Evolutionary conservation across 1,140 invertebrate genomes (phyloP).

Genomic region (Eupristina koningsbergeri): DNA sequence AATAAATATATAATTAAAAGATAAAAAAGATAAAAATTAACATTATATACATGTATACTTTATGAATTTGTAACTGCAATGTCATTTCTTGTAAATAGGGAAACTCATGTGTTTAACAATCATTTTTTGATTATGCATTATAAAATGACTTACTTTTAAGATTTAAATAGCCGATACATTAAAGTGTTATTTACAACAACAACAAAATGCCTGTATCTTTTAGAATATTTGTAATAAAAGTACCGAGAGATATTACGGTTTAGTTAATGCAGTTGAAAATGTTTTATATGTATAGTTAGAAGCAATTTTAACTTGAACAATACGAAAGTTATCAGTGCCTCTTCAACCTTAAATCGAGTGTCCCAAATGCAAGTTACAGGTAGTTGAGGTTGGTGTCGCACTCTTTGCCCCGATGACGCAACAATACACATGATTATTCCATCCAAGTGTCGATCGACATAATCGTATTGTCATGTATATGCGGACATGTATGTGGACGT

Average conservation of each 20-base stretch:
- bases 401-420: not conserved
- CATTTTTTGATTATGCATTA: too few relatives aligned
- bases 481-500: not conserved
- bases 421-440: not conserved
- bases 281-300: not conserved
- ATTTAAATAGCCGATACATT: not conserved
- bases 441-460: not conserved
- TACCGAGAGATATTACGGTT: not conserved
- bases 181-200: not conserved
- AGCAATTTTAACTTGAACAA: not conserved
- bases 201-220: not conserved
- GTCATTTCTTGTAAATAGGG: too few relatives aligned
- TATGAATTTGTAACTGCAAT: too few relatives aligned
- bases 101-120: too few relatives aligned
- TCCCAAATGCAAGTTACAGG: not conserved
- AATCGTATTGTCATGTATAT: constrained; percentile 34
- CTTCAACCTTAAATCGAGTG: not conserved
- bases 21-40: too few relatives aligned
- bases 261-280: not conserved
- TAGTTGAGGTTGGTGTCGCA: not conserved
- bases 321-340: not conserved
- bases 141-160: too few relatives aligned
- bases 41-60: too few relatives aligned
- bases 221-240: not conserved
- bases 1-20: too few relatives aligned